Evolutionary conservation across 2,113 vertebrate species (phyloP), one percentile per base, ranked within the genome.

Genomic region (Salvelinus sp.): DNA sequence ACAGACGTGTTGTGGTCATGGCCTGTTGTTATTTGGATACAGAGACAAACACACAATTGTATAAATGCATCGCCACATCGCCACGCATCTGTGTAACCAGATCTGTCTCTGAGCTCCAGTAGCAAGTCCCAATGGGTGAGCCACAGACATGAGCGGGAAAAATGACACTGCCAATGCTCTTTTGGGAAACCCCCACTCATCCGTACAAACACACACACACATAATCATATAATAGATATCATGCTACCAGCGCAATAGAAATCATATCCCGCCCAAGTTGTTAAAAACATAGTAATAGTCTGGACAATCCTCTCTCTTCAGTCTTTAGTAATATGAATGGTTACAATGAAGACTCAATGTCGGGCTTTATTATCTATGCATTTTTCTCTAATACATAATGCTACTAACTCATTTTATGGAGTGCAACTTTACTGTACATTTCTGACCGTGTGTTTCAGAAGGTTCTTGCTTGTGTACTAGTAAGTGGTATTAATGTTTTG

Each of bases 131-230:
- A 72, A 74, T 30, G 30, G 38, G 28, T 81, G 65, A 60, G 54
- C 69, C 57, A 57, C 63, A 75, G 58, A 64, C 75, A 78, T 47
- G 44, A 71, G 70, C 0, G 1, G 74, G 75, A 71, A 86, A 86
- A 80, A 72, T 72, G 67, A 85, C 27, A 74, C 73, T 73, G 30
- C 72, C 70, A 71, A 63, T 50, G 78, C 73, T 81, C 22, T 75
- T 82, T 63, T 86, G 86, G 88, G 82, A 89, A 89, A 81, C 69
- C 84, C 81, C 22, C 2, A 48, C 73, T 28, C 73, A 48, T 10
- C 60, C 23, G 12, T 27, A 25, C 3, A 65, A 23, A 13, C 6
- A 73, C 30, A 48, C 27, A 33, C 23, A n/a, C 18, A 47, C 60
- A 54, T 44, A 7, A 14, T 13, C 48, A 54, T 54, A 9, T 54